A percentile compares a stretch with the other conserved stretches of the same genome.
These are phyloP conservation scores for Melanitta fusca DNA, from an alignment of 2,797 vertebrate species.

Conservation along the genomic window DNA sequence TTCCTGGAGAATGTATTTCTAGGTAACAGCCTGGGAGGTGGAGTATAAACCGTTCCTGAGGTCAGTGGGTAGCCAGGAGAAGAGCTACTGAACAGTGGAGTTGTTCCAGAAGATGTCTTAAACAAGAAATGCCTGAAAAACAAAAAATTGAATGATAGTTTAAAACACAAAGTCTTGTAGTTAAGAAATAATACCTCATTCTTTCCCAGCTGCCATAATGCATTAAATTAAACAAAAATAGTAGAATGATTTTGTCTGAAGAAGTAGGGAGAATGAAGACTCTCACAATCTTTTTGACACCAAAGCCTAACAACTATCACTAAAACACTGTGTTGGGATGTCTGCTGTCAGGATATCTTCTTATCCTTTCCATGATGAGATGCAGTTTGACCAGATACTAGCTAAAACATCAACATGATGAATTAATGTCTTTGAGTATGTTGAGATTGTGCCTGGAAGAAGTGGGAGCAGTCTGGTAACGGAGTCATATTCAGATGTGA, in stretches of 20 bases:
- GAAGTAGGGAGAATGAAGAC: neutral
- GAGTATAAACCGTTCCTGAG: constrained; percentile 97
- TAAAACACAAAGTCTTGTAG: constrained; percentile 13
- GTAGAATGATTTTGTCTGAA: neutral
- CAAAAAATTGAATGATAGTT: neutral
- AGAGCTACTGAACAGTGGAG: constrained; percentile 97
- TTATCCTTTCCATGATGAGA: neutral
- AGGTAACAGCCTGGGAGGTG: constrained; percentile 94
- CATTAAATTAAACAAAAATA: neutral
- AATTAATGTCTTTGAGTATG: neutral
- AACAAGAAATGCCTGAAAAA: constrained; percentile 94
- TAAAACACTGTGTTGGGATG: neutral
- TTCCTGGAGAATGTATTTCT: constrained; percentile 98
- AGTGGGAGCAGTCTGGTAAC: neutral
- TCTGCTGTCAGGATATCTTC: neutral
- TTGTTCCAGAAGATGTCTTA: constrained; percentile 97
- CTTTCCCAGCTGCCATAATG: neutral
- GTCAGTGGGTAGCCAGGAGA: constrained; percentile 96
- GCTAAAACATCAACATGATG: neutral
- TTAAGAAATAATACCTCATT: neutral
- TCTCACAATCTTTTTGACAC: neutral
- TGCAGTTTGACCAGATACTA: neutral
- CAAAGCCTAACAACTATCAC: neutral
- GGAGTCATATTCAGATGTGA: neutral
- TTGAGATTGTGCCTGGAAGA: neutral